Percentiles rank a stretch among this genome's conserved stretches.
Conservation (phyloP, 2,888 invertebrate species). For the Seira musarum region DNA sequence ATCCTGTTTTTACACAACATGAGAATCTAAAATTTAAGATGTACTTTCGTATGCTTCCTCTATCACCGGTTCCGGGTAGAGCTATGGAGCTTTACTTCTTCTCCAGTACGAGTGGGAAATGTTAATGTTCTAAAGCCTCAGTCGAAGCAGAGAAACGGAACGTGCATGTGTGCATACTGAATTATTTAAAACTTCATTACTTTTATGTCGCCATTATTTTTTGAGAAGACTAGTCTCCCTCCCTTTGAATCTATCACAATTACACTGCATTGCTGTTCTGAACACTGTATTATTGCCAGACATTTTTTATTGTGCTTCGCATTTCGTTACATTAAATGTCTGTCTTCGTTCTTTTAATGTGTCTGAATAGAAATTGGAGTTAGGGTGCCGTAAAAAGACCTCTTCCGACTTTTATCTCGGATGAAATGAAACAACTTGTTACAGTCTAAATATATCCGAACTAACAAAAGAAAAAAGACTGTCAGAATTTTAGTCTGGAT, state of each 20-base stretch:
- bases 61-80: not conserved
- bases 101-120: not conserved
- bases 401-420: no score
- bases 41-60: not conserved
- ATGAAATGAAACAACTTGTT: no score
- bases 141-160: not conserved
- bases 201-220: slow-evolving; percentile 46
- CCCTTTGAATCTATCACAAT: not conserved
- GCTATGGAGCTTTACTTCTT: not conserved
- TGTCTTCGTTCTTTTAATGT: not conserved
- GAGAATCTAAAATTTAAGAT: not conserved
- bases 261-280: not conserved
- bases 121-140: not conserved
- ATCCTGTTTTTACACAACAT: not conserved
- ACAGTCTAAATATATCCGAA: no score
- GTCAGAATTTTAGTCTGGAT: no score
- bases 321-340: not conserved
- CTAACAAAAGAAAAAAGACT: no score
- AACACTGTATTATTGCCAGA: not conserved
- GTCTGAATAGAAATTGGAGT: no score
- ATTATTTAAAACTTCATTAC: slow-evolving; percentile 55
- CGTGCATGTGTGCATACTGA: slow-evolving; percentile 26
- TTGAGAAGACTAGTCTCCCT: not conserved
- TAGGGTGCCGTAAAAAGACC: not conserved
- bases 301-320: not conserved